Evolutionary conservation across 2,888 invertebrate species (phyloP).

Genomic region (Chalcosyrphus nemorum): DNA sequence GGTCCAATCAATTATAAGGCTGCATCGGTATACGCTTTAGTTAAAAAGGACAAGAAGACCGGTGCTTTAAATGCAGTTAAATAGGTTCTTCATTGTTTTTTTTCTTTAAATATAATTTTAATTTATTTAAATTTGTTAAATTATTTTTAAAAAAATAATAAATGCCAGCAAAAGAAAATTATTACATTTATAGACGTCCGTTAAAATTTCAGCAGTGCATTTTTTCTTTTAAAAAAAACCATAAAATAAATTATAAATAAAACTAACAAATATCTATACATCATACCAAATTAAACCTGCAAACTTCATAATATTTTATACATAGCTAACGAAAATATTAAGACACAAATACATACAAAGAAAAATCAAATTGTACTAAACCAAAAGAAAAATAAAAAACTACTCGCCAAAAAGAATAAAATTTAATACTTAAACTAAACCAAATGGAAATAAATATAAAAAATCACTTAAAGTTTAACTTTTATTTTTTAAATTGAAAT

Average conservation of each 20-base stretch:
- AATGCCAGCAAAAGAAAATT: slow-evolving; percentile 37
- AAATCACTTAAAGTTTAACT: too few species aligned
- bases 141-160: neutral
- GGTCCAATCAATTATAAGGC: slow-evolving; percentile 96
- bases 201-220: slow-evolving; percentile 45
- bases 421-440: slow-evolving; percentile 32
- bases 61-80: slow-evolving; percentile 79
- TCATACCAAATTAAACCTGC: slow-evolving; percentile 22
- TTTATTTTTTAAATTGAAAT: slow-evolving; percentile 19
- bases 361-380: slow-evolving; percentile 21
- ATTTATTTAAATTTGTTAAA: neutral
- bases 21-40: slow-evolving; percentile 91
- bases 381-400: slow-evolving; percentile 16
- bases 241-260: slow-evolving; percentile 23
- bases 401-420: slow-evolving; percentile 48
- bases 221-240: slow-evolving; percentile 13
- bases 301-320: slow-evolving; percentile 47
- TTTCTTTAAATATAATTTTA: neutral
- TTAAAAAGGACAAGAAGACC: slow-evolving; percentile 84
- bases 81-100: slow-evolving; percentile 45
- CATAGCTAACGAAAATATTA: slow-evolving; percentile 47
- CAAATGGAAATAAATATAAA: neutral
- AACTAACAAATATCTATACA: slow-evolving; percentile 26
- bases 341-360: slow-evolving; percentile 23
- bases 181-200: slow-evolving; percentile 23